These are phyloP conservation scores for Antechinus flavipes DNA, from an alignment of 2,113 vertebrate species.

Conservation along the genomic window DNA sequence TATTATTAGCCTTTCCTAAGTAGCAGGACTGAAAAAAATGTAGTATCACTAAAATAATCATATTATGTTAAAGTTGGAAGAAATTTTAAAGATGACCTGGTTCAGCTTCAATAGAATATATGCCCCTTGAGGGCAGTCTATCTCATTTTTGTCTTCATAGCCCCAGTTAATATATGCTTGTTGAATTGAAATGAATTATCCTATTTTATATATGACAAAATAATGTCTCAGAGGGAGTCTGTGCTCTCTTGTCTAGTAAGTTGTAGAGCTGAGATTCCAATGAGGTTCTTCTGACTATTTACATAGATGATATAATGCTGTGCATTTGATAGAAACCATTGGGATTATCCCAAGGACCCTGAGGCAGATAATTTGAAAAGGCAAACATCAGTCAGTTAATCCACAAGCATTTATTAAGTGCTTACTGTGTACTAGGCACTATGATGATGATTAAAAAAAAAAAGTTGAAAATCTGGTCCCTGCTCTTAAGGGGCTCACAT, in stretches of 20 bases:
- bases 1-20: background rate
- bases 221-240: background rate
- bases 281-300: background rate
- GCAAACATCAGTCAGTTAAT: background rate
- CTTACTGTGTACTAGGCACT: background rate
- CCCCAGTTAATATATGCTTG: background rate
- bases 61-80: background rate
- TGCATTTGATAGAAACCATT: background rate
- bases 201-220: background rate
- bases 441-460: background rate
- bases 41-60: background rate
- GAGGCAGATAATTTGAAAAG: background rate
- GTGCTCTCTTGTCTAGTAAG: background rate
- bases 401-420: too few species aligned
- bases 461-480: background rate
- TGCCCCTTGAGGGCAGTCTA: background rate
- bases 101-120: background rate
- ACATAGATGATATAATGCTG: background rate
- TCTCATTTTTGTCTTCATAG: background rate
- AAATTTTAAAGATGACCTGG: background rate
- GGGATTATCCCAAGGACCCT: background rate
- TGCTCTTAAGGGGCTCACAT: background rate
- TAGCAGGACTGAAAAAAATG: background rate
- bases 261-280: background rate
- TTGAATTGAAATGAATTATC: background rate